These are phyloP conservation scores for Pyrocephalus nanus DNA, from an alignment of 2,797 vertebrate species.

Conservation along the genomic window DNA sequence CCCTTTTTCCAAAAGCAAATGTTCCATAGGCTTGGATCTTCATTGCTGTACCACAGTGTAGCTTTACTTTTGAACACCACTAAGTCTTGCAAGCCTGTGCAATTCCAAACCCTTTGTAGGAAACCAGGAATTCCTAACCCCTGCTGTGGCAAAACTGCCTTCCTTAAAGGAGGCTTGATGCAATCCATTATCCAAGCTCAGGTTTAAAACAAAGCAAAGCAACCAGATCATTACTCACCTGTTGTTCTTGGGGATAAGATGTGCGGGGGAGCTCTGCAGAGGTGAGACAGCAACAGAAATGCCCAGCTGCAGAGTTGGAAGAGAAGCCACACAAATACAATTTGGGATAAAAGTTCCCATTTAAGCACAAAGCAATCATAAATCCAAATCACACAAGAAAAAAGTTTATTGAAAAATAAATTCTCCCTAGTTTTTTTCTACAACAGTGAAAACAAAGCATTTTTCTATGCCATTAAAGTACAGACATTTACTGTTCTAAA, in stretches of 20 bases:
- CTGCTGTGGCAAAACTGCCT: background rate
- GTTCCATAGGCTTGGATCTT: background rate
- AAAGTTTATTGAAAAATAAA: constrained; percentile 99
- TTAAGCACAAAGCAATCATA: constrained; percentile 47
- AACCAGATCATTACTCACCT: background rate
- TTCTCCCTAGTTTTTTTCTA: constrained; percentile 89
- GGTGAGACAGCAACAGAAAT: background rate
- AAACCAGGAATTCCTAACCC: background rate
- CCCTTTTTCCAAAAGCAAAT: background rate
- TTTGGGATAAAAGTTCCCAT: background rate
- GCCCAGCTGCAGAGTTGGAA: background rate
- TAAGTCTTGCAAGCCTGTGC: background rate
- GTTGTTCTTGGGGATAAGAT: background rate
- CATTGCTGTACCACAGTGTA: background rate
- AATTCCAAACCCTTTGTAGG: background rate
- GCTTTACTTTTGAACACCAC: background rate
- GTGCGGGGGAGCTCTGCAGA: background rate
- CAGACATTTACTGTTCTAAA: constrained; percentile 64
- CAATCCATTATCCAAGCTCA: background rate
- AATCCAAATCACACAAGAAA: constrained; percentile 86
- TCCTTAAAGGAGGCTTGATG: background rate
- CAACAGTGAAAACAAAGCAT: constrained; percentile 78
- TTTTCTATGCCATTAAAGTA: constrained; percentile 73
- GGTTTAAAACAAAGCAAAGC: background rate
- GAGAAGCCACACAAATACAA: background rate